Conservation (phyloP, 2,888 invertebrate species). For the Pterostichus madidus region DNA sequence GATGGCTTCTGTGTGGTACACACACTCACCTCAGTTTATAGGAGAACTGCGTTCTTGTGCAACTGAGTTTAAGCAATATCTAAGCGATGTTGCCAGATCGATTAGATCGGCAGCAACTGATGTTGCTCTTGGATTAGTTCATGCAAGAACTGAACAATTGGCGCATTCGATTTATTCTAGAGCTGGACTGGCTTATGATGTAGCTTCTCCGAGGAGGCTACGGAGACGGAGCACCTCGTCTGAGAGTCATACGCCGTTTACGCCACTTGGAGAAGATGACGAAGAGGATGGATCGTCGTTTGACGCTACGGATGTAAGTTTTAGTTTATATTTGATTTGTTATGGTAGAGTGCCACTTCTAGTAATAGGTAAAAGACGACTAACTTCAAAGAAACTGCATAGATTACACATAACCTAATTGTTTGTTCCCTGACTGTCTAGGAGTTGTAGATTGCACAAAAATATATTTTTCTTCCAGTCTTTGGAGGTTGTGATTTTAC, state of each 20-base stretch:
- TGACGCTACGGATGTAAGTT: conserved; percentile 13
- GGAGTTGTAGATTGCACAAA: too few species aligned
- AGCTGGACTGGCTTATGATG: conserved; percentile 74
- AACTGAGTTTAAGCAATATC: conserved; percentile 93
- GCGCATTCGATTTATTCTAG: conserved; percentile 81
- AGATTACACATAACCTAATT: too few species aligned
- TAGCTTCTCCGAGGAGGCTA: conserved; percentile 78
- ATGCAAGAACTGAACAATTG: conserved; percentile 82
- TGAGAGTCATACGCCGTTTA: conserved; percentile 76
- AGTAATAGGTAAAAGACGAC: too few species aligned
- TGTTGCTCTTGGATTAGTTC: conserved; percentile 94
- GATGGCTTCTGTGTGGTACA: conserved; percentile 96
- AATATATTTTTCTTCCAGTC: too few species aligned
- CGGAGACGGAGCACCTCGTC: conserved; percentile 75
- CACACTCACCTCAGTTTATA: conserved; percentile 93
- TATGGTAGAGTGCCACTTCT: too few species aligned
- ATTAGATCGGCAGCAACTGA: conserved; percentile 95
- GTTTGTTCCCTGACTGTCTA: too few species aligned
- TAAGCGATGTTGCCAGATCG: conserved; percentile 90
- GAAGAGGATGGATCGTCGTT: conserved; percentile 7
- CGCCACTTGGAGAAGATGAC: conserved; percentile 73
- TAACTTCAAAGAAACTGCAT: too few species aligned
- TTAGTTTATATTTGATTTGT: too few species aligned
- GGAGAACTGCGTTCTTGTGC: conserved; percentile 93
- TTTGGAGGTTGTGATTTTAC: too few species aligned